A percentile compares a stretch with the other conserved stretches of the same genome.
Evolutionary conservation across 2,888 invertebrate species (phyloP).

Genomic region (Cantharis flavilabris): DNA sequence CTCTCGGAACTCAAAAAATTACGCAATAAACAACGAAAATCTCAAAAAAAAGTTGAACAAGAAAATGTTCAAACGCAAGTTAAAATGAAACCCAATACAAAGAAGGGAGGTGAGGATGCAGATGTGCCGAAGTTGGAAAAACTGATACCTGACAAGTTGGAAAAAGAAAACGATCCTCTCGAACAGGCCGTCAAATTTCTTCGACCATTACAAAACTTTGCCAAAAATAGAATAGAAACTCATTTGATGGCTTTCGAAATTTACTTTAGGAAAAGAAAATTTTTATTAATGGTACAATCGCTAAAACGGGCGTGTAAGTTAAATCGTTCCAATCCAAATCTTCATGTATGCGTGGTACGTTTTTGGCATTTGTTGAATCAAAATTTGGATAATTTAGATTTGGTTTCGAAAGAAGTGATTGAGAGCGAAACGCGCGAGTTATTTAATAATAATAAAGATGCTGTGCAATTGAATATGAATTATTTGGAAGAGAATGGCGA

Average conservation of each 20-base stretch:
- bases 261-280: constrained; percentile 93
- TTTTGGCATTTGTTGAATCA: constrained; percentile 65
- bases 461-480: constrained; percentile 69
- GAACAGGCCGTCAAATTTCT: constrained; percentile 96
- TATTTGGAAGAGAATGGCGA: constrained; percentile 65
- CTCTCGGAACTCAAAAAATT: constrained; percentile 95
- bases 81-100: constrained; percentile 83
- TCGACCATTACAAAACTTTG: constrained; percentile 87
- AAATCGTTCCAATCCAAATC: constrained; percentile 73
- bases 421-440: constrained; percentile 59
- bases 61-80: constrained; percentile 87
- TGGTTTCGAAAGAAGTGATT: constrained; percentile 60
- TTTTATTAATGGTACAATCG: constrained; percentile 93
- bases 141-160: constrained; percentile 91
- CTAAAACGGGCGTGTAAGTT: constrained; percentile 86
- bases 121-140: constrained; percentile 95
- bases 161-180: constrained; percentile 88
- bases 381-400: constrained; percentile 55
- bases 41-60: constrained; percentile 90
- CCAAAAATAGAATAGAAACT: constrained; percentile 88
- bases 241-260: constrained; percentile 98
- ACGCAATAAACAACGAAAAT: constrained; percentile 94
- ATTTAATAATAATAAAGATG: constrained; percentile 62
- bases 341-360: constrained; percentile 85
- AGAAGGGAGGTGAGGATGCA: constrained; percentile 83